Evolutionary conservation across 2,797 vertebrate genomes (phyloP), one percentile per base, ranked within the genome.

Genomic region (Calcarius lapponicus): DNA sequence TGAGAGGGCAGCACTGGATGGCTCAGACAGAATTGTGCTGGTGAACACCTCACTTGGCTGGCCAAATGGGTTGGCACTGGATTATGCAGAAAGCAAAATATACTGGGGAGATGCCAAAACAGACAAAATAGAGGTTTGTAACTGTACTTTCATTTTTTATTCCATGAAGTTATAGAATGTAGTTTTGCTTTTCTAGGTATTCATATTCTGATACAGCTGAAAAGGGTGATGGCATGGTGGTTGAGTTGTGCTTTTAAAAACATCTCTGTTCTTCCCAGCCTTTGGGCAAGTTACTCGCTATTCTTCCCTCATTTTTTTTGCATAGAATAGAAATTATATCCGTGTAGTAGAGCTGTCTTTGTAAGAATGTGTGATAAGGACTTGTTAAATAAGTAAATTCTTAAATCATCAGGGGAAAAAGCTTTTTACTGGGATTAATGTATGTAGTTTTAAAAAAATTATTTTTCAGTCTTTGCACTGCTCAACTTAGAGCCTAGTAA

Each of bases 31-130:
- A 21, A 92, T 98, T 67, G 98, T 99, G 60, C 96, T 99, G 98
- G 99, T 99, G 90, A 99, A 99, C 96, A 99, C 99, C 5, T 99
- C 99, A 0, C 98, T 99, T 85, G 99, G 99, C 28, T 99, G 99
- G 99, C 99, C 99, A 80, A 99, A 99, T 70, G 99, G 99, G 19
- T 97, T 99, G 84, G 99, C 99, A 2, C 94, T 99, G 85, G 99
- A 99, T 98, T 99, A 99, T 73, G 93, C 96, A 2, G 98, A 99
- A 88, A 97, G 97, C 80, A 99, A 98, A 79, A 98, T 99, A 96
- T 99, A 99, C 98, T 99, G 99, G 99, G 99, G 99, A 51, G 99
- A 99, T 94, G 99, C 99, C 92, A 99, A 99, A 98, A 99, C 99
- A 0, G 99, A 99, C 96, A 99, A 99, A 98, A 99, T 99, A 51